Conservation (phyloP, 2,113 vertebrate genomes). For the Lucifuga dentata region DNA sequence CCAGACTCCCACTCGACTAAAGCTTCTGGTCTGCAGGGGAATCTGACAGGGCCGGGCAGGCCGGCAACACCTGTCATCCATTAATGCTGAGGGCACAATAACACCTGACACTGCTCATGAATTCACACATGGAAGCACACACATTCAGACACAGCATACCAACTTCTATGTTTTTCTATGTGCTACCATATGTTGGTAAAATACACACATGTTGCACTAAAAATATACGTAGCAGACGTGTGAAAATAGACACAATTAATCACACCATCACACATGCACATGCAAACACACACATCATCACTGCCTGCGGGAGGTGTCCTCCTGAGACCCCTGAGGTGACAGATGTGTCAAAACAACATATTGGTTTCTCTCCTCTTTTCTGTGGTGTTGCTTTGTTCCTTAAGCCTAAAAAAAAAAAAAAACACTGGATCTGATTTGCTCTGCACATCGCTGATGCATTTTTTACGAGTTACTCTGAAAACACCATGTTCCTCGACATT, state of each 20-base stretch:
- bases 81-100: conserved; percentile 51
- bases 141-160: conserved; percentile 19
- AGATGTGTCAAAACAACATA: conserved; percentile 81
- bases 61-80: conserved; percentile 64
- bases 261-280: conserved; percentile 32
- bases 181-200: conserved; percentile 9
- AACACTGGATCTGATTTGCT: conserved; percentile 65
- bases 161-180: background rate
- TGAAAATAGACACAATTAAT: conserved; percentile 55
- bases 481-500: conserved; percentile 93
- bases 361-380: conserved; percentile 68
- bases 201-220: conserved; percentile 15
- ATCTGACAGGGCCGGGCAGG: conserved; percentile 47
- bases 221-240: conserved; percentile 44
- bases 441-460: conserved; percentile 83
- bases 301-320: conserved; percentile 51
- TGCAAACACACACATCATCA: conserved; percentile 34
- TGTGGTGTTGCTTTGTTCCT: conserved; percentile 76
- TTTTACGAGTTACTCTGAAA: conserved; percentile 91
- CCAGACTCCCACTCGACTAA: conserved; percentile 41
- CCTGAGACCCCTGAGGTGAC: conserved; percentile 69
- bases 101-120: conserved; percentile 54
- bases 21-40: conserved; percentile 51
- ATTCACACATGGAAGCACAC: conserved; percentile 21
- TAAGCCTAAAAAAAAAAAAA: conserved; percentile 5